Evolutionary conservation across 2,888 invertebrate genomes (phyloP).

Genomic region (Drosophila atripex): DNA sequence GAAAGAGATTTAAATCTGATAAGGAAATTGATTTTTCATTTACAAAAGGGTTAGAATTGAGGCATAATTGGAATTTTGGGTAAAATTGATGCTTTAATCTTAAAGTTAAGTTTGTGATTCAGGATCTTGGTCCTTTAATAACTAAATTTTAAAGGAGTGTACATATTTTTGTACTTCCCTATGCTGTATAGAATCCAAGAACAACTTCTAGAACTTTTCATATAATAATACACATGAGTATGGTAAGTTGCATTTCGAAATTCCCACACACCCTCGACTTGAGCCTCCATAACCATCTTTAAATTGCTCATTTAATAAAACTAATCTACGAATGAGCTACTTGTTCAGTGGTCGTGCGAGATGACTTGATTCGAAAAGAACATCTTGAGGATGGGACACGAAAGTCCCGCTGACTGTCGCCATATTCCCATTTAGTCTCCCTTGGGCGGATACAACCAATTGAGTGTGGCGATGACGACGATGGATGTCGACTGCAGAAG

Average conservation of each 20-base stretch:
- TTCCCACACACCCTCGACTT: neutral
- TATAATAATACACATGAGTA: neutral
- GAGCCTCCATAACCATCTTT: conserved; percentile 5
- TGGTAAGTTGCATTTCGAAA: neutral
- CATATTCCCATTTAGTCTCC: conserved; percentile 62
- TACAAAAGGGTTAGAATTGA: neutral
- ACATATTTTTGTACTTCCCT: too few relatives aligned
- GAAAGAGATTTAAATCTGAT: conserved; percentile 14
- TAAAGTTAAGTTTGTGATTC: neutral
- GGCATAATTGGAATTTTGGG: neutral
- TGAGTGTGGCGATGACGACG: conserved; percentile 68
- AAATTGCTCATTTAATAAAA: conserved; percentile 77
- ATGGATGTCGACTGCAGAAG: conserved; percentile 51
- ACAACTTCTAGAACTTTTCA: neutral
- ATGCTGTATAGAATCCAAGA: too few relatives aligned
- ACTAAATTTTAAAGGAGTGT: too few relatives aligned
- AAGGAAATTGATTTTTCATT: conserved; percentile 33
- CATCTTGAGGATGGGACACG: conserved; percentile 20
- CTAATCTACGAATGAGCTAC: conserved; percentile 67
- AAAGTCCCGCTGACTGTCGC: conserved; percentile 72
- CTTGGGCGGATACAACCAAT: conserved; percentile 81
- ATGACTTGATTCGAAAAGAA: conserved; percentile 14
- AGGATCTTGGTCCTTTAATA: too few relatives aligned
- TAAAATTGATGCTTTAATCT: neutral
- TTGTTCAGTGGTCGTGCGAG: conserved; percentile 5